Evolutionary conservation across 1,140 invertebrate species (phyloP), one percentile per base, ranked within the genome.

Genomic region (Drosophila orena): DNA sequence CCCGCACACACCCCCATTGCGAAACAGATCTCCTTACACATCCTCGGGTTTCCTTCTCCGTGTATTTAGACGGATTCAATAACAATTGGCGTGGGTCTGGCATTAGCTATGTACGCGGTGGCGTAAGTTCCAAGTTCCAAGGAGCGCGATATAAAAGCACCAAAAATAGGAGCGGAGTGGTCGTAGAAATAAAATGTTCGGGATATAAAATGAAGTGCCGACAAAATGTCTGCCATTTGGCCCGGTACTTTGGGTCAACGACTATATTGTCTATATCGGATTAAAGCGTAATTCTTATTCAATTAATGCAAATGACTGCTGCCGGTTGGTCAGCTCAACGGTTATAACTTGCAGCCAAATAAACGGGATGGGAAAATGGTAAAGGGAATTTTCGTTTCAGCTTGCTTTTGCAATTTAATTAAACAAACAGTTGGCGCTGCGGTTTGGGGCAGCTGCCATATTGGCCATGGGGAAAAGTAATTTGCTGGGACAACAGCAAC

Each of bases 381-480:
- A 34, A 38, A 11, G 7, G 34, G 46, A 8, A 64, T 43, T 68
- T 59, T 46, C 40, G 52, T 50, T 52, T 52, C 64, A 12, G 44
- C 52, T 75, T 58, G 72, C 72, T 49, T 70, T 77, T 73, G 76
- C 77, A 89, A 89, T 89, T 89, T 89, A 89, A 89, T 89, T 89
- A 89, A 89, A 89, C 65, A 84, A 89, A 89, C 84, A 80, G 73
- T 79, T 75, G 75, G 66, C 56, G 22, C 49, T 89, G 84, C 70
- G 83, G 83, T 86, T 86, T 64, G 14, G 44, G 40, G 14, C 56
- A 46, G 14, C 56, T 58, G 35, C 38, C 44, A 59, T 69, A 77
- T 75, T 66, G 83, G 58, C 64, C 81, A 71, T 46, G 59, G 81
- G 83, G 79, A 86, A 75, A 81, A 78, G 81, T 81, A 88, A 88